Percentiles rank a stretch among this genome's conserved stretches.
Conservation (phyloP, 2,113 vertebrate species). For the Alexandromys fortis region DNA sequence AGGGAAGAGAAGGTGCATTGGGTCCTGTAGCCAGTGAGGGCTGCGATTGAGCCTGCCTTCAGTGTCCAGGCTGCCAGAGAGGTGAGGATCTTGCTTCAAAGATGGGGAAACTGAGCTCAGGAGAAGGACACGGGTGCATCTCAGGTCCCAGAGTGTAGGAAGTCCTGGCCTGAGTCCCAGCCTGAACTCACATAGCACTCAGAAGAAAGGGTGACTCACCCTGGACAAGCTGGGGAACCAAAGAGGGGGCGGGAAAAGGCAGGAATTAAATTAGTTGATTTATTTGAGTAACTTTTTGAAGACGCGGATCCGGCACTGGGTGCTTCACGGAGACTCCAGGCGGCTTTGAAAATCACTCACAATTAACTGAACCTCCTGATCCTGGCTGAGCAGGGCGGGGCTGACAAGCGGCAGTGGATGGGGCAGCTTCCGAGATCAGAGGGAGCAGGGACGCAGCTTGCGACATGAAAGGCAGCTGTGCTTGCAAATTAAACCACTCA, state of each 20-base stretch:
- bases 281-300: slow-evolving; percentile 84
- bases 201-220: slow-evolving; percentile 32
- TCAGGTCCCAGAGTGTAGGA: background rate
- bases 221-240: slow-evolving; percentile 48
- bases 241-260: slow-evolving; percentile 46
- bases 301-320: slow-evolving; percentile 72
- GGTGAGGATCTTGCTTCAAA: background rate
- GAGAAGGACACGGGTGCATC: background rate
- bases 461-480: slow-evolving; percentile 84
- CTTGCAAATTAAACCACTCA: slow-evolving; percentile 85
- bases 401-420: slow-evolving; percentile 81
- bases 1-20: background rate
- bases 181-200: background rate
- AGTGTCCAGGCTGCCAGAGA: background rate
- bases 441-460: slow-evolving; percentile 77
- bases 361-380: slow-evolving; percentile 85
- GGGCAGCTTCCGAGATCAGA: slow-evolving; percentile 85
- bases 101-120: background rate
- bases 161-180: background rate
- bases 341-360: slow-evolving; percentile 85
- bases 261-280: slow-evolving; percentile 84
- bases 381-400: slow-evolving; percentile 80
- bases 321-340: slow-evolving; percentile 73
- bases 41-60: background rate
- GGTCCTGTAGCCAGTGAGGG: background rate